These are phyloP conservation scores for Sebastolobus alascanus DNA, from an alignment of 2,797 vertebrate genomes.

Conservation along the genomic window DNA sequence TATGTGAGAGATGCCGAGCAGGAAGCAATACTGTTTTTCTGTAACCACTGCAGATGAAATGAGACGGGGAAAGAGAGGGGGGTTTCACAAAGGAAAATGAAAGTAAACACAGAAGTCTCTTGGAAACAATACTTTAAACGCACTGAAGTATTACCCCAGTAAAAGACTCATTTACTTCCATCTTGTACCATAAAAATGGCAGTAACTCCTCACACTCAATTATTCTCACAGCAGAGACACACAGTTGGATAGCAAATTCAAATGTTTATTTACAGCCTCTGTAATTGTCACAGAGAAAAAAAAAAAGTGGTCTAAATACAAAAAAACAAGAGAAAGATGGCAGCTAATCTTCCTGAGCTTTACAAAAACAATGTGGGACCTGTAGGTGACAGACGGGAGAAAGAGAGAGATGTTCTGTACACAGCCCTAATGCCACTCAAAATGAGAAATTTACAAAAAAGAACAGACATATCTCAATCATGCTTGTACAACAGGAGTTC, in stretches of 20 bases:
- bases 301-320: constrained; percentile 87
- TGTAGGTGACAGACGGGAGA: constrained; percentile 87
- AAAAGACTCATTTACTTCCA: constrained; percentile 19
- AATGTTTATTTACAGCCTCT: constrained; percentile 99
- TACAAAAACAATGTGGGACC: constrained; percentile 91
- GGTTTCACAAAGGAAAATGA: constrained; percentile 54
- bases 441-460: constrained; percentile 51
- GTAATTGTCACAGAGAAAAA: constrained; percentile 90
- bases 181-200: constrained; percentile 8
- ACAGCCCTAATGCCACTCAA: constrained; percentile 77
- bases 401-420: constrained; percentile 74
- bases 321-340: constrained; percentile 76
- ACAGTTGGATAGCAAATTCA: constrained; percentile 92
- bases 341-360: constrained; percentile 98
- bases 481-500: constrained; percentile 59
- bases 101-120: constrained; percentile 50
- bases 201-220: not conserved
- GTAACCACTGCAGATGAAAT: constrained; percentile 74
- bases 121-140: constrained; percentile 44
- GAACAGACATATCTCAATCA: constrained; percentile 47
- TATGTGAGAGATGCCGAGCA: constrained; percentile 59
- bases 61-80: constrained; percentile 11
- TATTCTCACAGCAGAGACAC: constrained; percentile 42
- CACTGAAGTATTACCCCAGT: constrained; percentile 30
- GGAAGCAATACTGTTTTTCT: constrained; percentile 69